A percentile compares a stretch with the other conserved stretches of the same genome.
These are phyloP conservation scores for Drosophila truncata DNA, from an alignment of 1,140 invertebrate species.

Conservation along the genomic window DNA sequence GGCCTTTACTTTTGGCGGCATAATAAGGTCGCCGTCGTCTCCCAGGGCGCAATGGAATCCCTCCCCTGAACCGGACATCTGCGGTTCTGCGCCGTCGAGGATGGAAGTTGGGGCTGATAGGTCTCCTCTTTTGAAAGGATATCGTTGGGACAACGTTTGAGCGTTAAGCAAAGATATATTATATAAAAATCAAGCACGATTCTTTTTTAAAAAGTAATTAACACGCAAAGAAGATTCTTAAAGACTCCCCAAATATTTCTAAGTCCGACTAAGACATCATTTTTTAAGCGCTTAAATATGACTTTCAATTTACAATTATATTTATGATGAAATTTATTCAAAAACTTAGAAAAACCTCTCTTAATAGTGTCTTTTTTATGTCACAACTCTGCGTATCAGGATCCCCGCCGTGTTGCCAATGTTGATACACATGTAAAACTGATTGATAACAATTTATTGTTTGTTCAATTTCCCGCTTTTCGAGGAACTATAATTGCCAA, in stretches of 20 bases:
- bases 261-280: not conserved
- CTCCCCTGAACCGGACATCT: constrained; percentile 26
- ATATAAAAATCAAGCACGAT: no score
- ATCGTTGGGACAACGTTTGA: not conserved
- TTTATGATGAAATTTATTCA: not conserved
- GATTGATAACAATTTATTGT: constrained; percentile 42
- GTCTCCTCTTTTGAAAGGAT: not conserved
- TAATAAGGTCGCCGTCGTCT: constrained; percentile 58
- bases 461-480: constrained; percentile 28
- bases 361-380: not conserved
- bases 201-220: not conserved
- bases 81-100: constrained; percentile 7
- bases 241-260: not conserved
- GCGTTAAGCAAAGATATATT: not conserved
- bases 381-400: not conserved
- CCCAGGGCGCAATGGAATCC: constrained; percentile 11
- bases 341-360: not conserved
- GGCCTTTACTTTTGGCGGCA: constrained; percentile 46
- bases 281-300: no score
- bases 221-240: accelerated
- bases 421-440: constrained; percentile 30
- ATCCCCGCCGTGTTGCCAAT: not conserved
- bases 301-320: not conserved
- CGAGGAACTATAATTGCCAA: constrained; percentile 44
- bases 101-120: not conserved